Conservation (phyloP, 2,888 invertebrate genomes). For the Lottia gigantea region DNA sequence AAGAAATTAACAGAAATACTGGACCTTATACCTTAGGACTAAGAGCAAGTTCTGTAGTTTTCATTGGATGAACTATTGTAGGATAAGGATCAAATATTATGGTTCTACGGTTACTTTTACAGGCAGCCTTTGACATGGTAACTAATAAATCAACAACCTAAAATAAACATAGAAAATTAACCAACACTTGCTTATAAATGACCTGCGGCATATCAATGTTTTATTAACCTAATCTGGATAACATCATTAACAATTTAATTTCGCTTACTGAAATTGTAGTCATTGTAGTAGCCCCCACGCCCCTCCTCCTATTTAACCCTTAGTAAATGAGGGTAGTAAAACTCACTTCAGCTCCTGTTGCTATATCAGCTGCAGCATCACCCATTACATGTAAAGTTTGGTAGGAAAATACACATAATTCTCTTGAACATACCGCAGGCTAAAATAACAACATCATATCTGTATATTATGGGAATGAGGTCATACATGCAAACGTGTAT, state of each 20-base stretch:
- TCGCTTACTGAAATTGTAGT: too few species aligned
- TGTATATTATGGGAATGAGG: neutral
- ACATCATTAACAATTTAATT: too few species aligned
- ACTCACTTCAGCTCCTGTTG: slow-evolving; percentile 55
- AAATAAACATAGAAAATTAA: neutral
- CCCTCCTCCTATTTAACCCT: too few species aligned
- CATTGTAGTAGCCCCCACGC: too few species aligned
- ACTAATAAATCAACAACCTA: slow-evolving; percentile 62
- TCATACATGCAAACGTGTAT: too few species aligned
- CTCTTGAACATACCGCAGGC: slow-evolving; percentile 61
- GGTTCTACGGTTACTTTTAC: slow-evolving; percentile 42
- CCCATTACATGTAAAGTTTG: slow-evolving; percentile 64
- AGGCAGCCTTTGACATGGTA: slow-evolving; percentile 58
- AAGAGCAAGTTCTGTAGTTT: slow-evolving; percentile 47
- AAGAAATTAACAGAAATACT: too few species aligned
- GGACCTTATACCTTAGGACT: slow-evolving; percentile 47
- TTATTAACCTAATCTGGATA: too few species aligned
- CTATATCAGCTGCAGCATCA: slow-evolving; percentile 58
- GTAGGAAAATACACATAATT: slow-evolving; percentile 63
- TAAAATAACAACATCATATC: slow-evolving; percentile 20
- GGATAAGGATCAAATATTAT: slow-evolving; percentile 62
- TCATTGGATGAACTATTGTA: slow-evolving; percentile 57
- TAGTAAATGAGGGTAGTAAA: too few species aligned
- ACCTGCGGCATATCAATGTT: too few species aligned
- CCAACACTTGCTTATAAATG: too few species aligned